Percentiles rank a stretch among this genome's conserved stretches.
Conservation (phyloP, 1,140 invertebrate genomes). For the Phenacoccus solenopsis region DNA sequence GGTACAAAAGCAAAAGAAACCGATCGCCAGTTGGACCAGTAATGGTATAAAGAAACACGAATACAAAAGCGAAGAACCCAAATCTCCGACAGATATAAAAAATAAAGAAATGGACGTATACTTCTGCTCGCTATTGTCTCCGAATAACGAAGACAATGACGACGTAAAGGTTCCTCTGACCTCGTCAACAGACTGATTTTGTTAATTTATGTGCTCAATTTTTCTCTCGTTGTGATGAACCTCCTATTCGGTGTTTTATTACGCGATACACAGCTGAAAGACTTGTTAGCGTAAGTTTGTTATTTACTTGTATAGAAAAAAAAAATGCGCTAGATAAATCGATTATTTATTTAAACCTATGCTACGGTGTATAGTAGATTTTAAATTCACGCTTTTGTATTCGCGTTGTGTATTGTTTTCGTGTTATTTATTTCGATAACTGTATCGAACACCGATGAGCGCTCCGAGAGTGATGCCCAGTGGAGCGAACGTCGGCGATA, state of each 20-base stretch:
- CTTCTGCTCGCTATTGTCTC: constrained; percentile 20
- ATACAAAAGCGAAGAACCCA: constrained; percentile 8
- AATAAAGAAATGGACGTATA: constrained; percentile 21
- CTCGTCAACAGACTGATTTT: neutral
- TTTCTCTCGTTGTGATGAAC: neutral
- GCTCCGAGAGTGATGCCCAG: neutral
- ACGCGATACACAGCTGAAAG: neutral
- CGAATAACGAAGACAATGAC: constrained; percentile 10
- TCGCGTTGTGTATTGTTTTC: neutral
- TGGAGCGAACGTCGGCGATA: neutral
- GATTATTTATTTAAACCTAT: neutral
- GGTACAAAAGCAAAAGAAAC: neutral
- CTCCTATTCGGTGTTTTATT: neutral
- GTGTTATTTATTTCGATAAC: neutral
- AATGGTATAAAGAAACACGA: neutral
- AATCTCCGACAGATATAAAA: neutral
- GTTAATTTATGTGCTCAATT: constrained; percentile 3
- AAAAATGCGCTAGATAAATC: too few relatives aligned
- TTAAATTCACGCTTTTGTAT: neutral
- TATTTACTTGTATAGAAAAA: neutral
- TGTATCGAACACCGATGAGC: neutral
- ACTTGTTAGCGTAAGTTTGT: constrained; percentile 1
- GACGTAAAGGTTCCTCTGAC: neutral
- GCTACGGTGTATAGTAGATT: neutral
- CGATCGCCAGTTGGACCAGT: neutral